Base-by-base conservation (phyloP, 2,113 vertebrate species). In the Zosterops hypoxanthus region DNA sequence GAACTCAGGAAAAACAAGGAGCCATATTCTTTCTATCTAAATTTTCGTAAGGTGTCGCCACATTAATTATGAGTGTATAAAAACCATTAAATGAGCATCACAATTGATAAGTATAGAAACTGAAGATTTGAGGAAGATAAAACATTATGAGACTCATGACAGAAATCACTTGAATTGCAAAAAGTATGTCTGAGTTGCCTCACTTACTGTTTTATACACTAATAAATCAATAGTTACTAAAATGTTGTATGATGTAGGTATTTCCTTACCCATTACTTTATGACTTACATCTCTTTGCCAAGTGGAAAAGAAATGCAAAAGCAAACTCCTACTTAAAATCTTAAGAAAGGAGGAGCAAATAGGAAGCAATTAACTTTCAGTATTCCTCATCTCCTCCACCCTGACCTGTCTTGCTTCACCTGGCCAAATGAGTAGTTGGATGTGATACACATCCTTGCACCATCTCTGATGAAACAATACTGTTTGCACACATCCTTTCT, bases 381-480 rank as follows among this genome's bases (percentile, higher is more conserved):
- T 76, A 79, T 64, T 94, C n/a, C 52, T 94, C 34, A 66, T 95
- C 47, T 86, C 71, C 85, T 75, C 90, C 86, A 68, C 80, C 69
- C 92, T 71, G 72, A 83, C 80, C 72, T 57, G 64, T 86, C 88
- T 75, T 88, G 92, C 93, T 84, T 28, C 76, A 68, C 83, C 72
- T 65, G 57, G 68, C 65, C 64, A 92, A 94, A 93, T 77, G 52
- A 96, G 59, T 42, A 68, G 60, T 9, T 86, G 42, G 76, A 52
- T 41, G 50, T 19, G 49, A 53, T 78, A 64, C 11, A 47, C 17
- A 88, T 46, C 44, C 81, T 81, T 90, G 83, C 92, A 92, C 53
- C 57, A 86, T 84, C 80, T 88, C 72, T 83, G 89, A 85, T 56
- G 87, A 95, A 92, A 91, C 65, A 71, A 65, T 49, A 88, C 36